Conservation (phyloP, 2,797 vertebrate species). For the Syngnathus acus region DNA sequence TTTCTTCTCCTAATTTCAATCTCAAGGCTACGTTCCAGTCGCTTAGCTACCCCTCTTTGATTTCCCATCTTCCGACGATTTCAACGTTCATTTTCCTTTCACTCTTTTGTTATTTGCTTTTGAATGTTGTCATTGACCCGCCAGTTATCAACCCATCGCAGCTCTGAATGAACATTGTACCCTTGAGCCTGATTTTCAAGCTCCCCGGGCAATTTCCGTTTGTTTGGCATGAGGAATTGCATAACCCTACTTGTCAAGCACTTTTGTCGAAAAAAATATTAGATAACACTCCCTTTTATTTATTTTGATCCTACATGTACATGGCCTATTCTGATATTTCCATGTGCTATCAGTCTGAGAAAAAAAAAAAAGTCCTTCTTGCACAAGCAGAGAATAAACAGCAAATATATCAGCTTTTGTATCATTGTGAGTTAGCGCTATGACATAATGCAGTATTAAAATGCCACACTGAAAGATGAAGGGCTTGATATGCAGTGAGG, state of each 20-base stretch:
- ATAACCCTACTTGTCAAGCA: conserved; percentile 54
- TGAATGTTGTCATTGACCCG: conserved; percentile 71
- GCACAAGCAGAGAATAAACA: conserved; percentile 25
- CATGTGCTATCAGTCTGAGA: conserved; percentile 9
- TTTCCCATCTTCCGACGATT: conserved; percentile 23
- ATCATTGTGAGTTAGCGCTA: conserved; percentile 40
- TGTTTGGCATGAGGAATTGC: conserved; percentile 63
- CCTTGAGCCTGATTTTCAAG: conserved; percentile 65
- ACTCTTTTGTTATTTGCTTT: conserved; percentile 48
- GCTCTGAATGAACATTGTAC: conserved; percentile 62
- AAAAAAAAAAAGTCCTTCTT: conserved; percentile 14
- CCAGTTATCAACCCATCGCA: conserved; percentile 74
- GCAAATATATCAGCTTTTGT: conserved; percentile 35
- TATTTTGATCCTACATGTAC: conserved; percentile 14
- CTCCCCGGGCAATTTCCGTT: conserved; percentile 68
- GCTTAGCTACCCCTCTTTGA: conserved; percentile 20
- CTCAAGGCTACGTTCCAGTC: conserved; percentile 3
- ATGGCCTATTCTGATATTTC: conserved; percentile 15
- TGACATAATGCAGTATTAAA: conserved; percentile 30
- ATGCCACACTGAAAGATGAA: conserved; percentile 45
- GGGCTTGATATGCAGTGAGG: conserved; percentile 41
- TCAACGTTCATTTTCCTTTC: conserved; percentile 26
- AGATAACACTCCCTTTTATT: conserved; percentile 26
- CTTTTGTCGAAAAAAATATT: conserved; percentile 29
- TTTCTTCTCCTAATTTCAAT: neutral